Evolutionary conservation across 2,113 vertebrate species (phyloP).

Genomic region (Myocastor coypus): DNA sequence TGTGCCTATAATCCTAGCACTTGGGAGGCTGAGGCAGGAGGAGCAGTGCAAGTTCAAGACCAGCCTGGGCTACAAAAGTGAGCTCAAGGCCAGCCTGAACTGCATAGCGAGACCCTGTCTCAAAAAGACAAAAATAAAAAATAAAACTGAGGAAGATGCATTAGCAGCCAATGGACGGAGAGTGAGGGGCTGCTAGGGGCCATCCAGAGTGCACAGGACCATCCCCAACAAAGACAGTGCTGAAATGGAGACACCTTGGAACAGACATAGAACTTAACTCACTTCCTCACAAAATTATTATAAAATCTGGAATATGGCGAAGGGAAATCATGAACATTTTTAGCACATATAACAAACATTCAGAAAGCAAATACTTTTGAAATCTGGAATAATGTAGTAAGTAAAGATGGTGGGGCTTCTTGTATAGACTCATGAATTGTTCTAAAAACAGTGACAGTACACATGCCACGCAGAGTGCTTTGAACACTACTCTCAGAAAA

Average conservation of each 20-base stretch:
- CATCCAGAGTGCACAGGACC: not conserved
- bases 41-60: too few relatives aligned
- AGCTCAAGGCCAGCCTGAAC: too few relatives aligned
- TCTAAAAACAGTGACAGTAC: not conserved
- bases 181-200: too few relatives aligned
- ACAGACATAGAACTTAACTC: not conserved
- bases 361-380: constrained; percentile 25
- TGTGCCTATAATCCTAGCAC: too few relatives aligned
- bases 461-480: not conserved
- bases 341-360: constrained; percentile 1
- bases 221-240: not conserved
- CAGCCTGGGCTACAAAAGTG: too few relatives aligned
- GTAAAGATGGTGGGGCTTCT: not conserved
- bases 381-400: not conserved
- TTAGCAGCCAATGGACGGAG: not conserved
- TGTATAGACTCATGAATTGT: not conserved
- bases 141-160: not conserved
- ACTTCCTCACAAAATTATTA: not conserved
- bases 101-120: too few relatives aligned
- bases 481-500: not conserved
- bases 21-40: too few relatives aligned
- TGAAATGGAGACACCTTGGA: not conserved
- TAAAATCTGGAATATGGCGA: not conserved
- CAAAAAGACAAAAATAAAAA: too few relatives aligned
- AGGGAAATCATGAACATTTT: not conserved